These are phyloP conservation scores for Clunio marinus DNA, from an alignment of 2,888 invertebrate genomes.

Conservation along the genomic window DNA sequence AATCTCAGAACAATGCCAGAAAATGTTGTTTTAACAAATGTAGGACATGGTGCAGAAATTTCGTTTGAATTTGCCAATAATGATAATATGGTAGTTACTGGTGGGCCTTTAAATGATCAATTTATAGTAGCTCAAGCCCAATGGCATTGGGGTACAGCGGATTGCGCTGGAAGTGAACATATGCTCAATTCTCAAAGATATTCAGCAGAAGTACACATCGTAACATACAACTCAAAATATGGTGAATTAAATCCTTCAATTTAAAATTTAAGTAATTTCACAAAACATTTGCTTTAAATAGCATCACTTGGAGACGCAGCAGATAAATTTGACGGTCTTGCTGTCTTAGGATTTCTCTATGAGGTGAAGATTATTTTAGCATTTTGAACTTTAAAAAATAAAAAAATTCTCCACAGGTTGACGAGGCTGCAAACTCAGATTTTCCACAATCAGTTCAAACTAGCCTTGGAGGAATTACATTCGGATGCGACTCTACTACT, in stretches of 20 bases:
- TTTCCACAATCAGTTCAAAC: too few species aligned
- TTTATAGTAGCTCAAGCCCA: slow-evolving; percentile 13
- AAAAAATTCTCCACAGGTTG: too few species aligned
- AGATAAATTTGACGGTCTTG: neutral
- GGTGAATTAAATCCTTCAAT: too few species aligned
- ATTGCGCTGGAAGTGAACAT: slow-evolving; percentile 19
- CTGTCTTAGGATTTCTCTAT: slow-evolving; percentile 19
- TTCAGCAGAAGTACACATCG: slow-evolving; percentile 13
- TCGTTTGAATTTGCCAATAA: neutral
- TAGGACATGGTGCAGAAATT: slow-evolving; percentile 11
- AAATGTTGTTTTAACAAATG: neutral
- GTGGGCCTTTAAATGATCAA: slow-evolving; percentile 5
- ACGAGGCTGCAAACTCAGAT: too few species aligned
- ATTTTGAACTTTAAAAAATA: too few species aligned
- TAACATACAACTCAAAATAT: slow-evolving; percentile 7
- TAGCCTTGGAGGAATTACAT: too few species aligned
- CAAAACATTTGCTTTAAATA: neutral
- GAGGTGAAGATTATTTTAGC: too few species aligned
- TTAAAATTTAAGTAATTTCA: neutral
- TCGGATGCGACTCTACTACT: neutral
- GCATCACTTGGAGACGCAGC: neutral
- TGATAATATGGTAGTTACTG: neutral
- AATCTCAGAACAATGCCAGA: neutral
- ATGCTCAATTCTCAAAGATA: neutral
- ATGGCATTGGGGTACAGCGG: slow-evolving; percentile 34